A percentile compares a stretch with the other conserved stretches of the same genome.
Conservation (phyloP, 2,888 invertebrate genomes). For the Epinotia ramella region DNA sequence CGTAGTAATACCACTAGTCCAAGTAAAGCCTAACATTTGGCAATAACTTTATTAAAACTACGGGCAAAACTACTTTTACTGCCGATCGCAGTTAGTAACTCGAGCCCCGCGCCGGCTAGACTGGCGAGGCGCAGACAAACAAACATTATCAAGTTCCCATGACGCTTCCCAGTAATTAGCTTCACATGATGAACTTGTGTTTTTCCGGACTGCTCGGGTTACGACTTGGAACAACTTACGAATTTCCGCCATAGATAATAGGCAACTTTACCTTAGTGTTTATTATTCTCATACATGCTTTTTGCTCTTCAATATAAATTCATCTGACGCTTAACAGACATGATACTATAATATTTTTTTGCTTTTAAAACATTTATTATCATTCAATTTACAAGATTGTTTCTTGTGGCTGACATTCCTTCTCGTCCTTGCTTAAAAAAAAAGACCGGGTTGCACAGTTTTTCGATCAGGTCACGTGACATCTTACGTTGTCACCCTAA, state of each 20-base stretch:
- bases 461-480: too few species aligned
- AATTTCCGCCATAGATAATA: slow-evolving; percentile 42
- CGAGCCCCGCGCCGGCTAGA: slow-evolving; percentile 6
- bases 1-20: too few species aligned
- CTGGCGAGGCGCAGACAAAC: slow-evolving; percentile 46
- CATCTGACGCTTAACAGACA: neutral
- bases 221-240: slow-evolving; percentile 47
- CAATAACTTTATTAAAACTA: neutral
- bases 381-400: too few species aligned
- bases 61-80: neutral
- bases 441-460: too few species aligned
- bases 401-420: too few species aligned
- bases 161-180: slow-evolving; percentile 51
- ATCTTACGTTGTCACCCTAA: too few species aligned
- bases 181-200: slow-evolving; percentile 29
- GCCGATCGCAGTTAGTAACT: slow-evolving; percentile 1
- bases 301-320: slow-evolving; percentile 9
- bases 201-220: slow-evolving; percentile 44
- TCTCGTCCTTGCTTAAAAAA: too few species aligned
- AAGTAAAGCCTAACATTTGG: too few species aligned
- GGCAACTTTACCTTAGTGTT: neutral
- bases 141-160: slow-evolving; percentile 60
- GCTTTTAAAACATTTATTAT: neutral
- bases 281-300: neutral
- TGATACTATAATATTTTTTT: neutral